Percentiles rank a stretch among this genome's conserved stretches.
Evolutionary conservation across 2,888 invertebrate species (phyloP).

Genomic region (Eupithecia exiguata): DNA sequence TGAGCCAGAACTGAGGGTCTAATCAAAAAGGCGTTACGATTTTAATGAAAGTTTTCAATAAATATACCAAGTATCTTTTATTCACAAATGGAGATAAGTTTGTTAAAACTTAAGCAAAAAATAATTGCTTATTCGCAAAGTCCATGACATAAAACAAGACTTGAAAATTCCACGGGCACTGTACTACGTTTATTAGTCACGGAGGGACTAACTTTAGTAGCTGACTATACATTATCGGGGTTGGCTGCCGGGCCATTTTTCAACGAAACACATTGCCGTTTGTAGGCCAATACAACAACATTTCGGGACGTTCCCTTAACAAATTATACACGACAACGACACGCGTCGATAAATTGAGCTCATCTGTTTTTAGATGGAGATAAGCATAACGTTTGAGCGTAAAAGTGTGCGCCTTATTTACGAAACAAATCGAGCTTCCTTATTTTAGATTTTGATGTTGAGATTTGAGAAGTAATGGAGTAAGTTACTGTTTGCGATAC

Average conservation of each 20-base stretch:
- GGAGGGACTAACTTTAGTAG: constrained; percentile 59
- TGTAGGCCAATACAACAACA: constrained; percentile 54
- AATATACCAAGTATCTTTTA: neutral
- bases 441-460: constrained; percentile 12
- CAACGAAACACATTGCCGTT: constrained; percentile 63
- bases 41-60: neutral
- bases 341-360: constrained; percentile 43
- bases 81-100: neutral
- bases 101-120: neutral
- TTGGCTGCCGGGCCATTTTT: constrained; percentile 67
- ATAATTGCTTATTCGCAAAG: neutral
- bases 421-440: constrained; percentile 15
- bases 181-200: constrained; percentile 11
- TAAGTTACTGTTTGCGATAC: neutral
- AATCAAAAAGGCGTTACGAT: neutral
- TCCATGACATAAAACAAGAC: neutral
- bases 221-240: constrained; percentile 66
- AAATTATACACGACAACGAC: constrained; percentile 42
- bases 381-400: constrained; percentile 26
- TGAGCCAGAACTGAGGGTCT: neutral
- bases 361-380: constrained; percentile 40
- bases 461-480: constrained; percentile 10
- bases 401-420: constrained; percentile 21
- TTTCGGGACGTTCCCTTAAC: constrained; percentile 46
- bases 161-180: constrained; percentile 4